These are phyloP conservation scores for Apeltes quadracus DNA, from an alignment of 2,113 vertebrate species.

Conservation along the genomic window DNA sequence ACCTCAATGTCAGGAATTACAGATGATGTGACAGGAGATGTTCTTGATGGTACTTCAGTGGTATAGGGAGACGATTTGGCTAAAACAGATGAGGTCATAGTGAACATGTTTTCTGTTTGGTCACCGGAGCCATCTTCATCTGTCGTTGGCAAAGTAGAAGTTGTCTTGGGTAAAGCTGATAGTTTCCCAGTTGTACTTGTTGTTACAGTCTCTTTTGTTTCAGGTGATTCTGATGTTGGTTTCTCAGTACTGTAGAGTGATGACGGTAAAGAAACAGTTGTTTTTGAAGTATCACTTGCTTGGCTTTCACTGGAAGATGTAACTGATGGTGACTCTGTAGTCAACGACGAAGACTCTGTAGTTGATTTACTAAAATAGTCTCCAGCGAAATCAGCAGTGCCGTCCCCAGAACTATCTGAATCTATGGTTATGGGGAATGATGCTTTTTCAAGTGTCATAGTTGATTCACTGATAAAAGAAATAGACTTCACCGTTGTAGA, in stretches of 20 bases:
- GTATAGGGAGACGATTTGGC: neutral
- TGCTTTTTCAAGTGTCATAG: neutral
- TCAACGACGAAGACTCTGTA: neutral
- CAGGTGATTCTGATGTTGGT: conserved; percentile 24
- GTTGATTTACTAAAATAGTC: neutral
- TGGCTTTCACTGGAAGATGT: neutral
- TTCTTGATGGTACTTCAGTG: neutral
- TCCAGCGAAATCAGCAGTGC: neutral
- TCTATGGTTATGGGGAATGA: neutral
- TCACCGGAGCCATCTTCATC: conserved; percentile 20
- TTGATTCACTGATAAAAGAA: neutral
- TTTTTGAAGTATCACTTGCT: neutral
- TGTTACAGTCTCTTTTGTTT: conserved; percentile 9
- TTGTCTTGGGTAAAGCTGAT: neutral
- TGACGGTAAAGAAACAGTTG: neutral
- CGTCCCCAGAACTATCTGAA: neutral
- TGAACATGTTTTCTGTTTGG: neutral
- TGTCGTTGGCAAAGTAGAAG: neutral
- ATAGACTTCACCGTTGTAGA: neutral
- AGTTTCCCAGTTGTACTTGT: neutral
- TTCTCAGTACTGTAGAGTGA: conserved; percentile 23
- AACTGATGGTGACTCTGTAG: neutral
- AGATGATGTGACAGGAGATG: neutral
- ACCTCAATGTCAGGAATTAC: neutral
- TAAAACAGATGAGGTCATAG: neutral